These are phyloP conservation scores for Plemyria rubiginata DNA, from an alignment of 2,888 invertebrate species.

Conservation along the genomic window DNA sequence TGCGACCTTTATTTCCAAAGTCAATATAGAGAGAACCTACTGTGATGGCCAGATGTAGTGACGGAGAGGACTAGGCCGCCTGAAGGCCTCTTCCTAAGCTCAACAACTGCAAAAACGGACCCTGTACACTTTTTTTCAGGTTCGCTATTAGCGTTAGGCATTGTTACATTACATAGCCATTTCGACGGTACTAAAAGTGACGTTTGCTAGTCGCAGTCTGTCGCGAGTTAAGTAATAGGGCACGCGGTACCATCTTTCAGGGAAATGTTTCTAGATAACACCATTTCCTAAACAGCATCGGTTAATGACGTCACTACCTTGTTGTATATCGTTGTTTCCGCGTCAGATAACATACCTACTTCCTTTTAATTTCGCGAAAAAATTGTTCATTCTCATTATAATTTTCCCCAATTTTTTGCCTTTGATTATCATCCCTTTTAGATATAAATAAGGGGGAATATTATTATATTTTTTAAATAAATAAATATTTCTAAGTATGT, in stretches of 20 bases:
- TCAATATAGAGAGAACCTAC: too few species aligned
- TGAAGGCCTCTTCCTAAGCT: background rate
- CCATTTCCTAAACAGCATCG: background rate
- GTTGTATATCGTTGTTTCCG: conserved; percentile 10
- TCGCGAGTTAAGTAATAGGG: background rate
- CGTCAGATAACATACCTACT: conserved; percentile 7
- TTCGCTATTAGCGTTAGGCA: background rate
- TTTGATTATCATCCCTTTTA: background rate
- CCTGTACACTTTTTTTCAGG: background rate
- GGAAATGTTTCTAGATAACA: background rate
- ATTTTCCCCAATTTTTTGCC: background rate
- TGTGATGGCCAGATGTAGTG: background rate
- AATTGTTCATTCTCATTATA: background rate
- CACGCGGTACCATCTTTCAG: background rate
- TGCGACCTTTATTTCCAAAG: background rate
- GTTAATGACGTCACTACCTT: conserved; percentile 5
- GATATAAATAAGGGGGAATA: too few species aligned
- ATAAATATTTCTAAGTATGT: too few species aligned
- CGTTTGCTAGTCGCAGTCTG: background rate
- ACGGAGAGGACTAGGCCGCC: background rate
- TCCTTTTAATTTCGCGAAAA: background rate
- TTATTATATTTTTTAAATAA: too few species aligned
- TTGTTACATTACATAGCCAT: too few species aligned
- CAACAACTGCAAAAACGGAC: background rate
- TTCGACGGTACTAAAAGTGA: too few species aligned